Percentiles rank a stretch among this genome's conserved stretches.
Conservation (phyloP, 1,140 invertebrate species). For the Latrodectus geometricus region DNA sequence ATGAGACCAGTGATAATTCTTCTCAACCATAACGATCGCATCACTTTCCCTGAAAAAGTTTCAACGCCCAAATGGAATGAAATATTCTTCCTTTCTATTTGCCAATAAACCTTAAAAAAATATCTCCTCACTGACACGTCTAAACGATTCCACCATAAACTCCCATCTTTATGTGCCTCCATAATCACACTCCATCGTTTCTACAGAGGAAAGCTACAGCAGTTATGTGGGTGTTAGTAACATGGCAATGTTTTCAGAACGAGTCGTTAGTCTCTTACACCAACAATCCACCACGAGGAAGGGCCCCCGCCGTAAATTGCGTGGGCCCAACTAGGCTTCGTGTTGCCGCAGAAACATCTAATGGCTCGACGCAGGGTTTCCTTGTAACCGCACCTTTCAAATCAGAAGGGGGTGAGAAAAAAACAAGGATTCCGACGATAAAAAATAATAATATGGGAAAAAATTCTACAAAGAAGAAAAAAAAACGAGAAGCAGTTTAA, state of each 20-base stretch:
- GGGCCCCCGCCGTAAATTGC: slow-evolving; percentile 10
- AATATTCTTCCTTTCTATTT: neutral
- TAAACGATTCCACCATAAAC: slow-evolving; percentile 3
- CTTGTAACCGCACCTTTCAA: neutral
- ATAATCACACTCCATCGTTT: slow-evolving; percentile 23
- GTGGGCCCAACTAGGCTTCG: slow-evolving; percentile 8
- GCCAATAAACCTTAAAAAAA: neutral
- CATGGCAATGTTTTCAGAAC: neutral
- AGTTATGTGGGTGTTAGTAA: slow-evolving; percentile 19
- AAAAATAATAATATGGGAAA: neutral
- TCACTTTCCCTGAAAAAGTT: neutral
- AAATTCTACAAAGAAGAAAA: neutral
- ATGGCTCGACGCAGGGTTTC: neutral
- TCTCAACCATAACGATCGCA: no score
- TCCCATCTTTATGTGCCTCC: slow-evolving; percentile 8
- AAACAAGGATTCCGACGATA: slow-evolving; percentile 22
- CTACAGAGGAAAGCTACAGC: neutral
- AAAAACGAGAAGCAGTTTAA: neutral
- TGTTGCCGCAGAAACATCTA: neutral
- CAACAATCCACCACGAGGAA: neutral
- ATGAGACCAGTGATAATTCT: no score
- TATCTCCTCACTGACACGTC: neutral
- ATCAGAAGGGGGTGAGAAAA: neutral
- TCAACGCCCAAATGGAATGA: neutral
- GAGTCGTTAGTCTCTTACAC: neutral